Conservation (phyloP, 2,113 vertebrate genomes). For the Charina bottae region DNA sequence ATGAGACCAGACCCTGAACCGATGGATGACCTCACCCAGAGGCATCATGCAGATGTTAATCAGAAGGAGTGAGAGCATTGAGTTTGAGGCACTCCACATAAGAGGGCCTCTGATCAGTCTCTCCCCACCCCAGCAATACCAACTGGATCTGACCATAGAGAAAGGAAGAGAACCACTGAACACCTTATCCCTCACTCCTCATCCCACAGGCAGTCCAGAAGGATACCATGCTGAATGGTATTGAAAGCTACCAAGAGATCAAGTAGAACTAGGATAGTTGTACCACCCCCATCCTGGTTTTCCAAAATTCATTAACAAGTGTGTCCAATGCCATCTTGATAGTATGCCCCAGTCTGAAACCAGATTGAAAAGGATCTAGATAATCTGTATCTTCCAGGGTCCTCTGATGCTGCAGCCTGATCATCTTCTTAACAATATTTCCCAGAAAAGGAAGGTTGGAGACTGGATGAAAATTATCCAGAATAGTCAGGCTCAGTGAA, state of each 20-base stretch:
- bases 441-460: not conserved
- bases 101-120: not conserved
- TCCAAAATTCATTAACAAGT: not conserved
- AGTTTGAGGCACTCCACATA: not conserved
- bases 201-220: not conserved
- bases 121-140: not conserved
- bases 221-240: not conserved
- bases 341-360: not conserved
- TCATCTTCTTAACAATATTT: not conserved
- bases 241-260: not conserved
- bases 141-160: not conserved
- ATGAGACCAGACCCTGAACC: not conserved
- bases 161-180: not conserved
- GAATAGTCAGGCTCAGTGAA: not conserved
- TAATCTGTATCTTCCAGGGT: not conserved
- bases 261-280: not conserved
- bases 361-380: not conserved
- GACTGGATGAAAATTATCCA: not conserved
- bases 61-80: not conserved
- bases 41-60: not conserved
- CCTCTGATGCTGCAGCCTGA: not conserved
- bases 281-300: not conserved
- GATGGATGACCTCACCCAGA: not conserved
- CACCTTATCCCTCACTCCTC: not conserved
- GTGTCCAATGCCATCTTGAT: not conserved